phyloP scores from a whole-genome alignment of 2,113 vertebrate genomes.

The Lophochroa leadbeateri region DNA sequence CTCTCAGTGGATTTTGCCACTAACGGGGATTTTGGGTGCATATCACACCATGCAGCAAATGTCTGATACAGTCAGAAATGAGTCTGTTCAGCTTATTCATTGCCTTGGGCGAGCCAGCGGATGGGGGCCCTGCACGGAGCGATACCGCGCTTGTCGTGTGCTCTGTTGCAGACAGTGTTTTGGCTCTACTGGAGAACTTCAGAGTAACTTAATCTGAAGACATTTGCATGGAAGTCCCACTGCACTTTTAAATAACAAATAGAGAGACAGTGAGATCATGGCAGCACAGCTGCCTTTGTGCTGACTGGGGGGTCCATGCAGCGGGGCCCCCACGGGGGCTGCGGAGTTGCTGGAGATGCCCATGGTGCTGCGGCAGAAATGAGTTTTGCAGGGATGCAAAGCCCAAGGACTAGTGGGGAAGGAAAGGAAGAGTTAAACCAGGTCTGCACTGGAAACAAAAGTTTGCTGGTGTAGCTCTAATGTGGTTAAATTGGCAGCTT shows the following conservation, averaged over 20 bases:
- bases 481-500: not conserved
- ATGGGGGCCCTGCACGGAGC: accelerated
- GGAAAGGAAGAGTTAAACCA: not conserved
- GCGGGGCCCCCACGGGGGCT: not conserved
- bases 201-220: conserved; percentile 34
- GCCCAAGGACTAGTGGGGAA: not conserved
- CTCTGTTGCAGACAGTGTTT: not conserved
- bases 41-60: not conserved
- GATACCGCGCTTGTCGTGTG: accelerated
- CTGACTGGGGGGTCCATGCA: not conserved
- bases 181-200: not conserved
- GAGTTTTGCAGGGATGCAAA: not conserved
- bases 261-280: conserved; percentile 54
- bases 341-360: not conserved
- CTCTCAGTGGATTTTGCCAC: not conserved
- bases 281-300: not conserved
- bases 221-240: not conserved
- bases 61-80: not conserved
- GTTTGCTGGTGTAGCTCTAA: not conserved
- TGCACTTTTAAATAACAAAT: conserved; percentile 51
- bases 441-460: not conserved
- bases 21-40: not conserved
- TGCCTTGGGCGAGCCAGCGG: accelerated
- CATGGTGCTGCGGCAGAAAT: not conserved
- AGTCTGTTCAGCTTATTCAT: not conserved